Conservation (phyloP, 2,888 invertebrate genomes). For the Acanthoscelides obtectus region DNA sequence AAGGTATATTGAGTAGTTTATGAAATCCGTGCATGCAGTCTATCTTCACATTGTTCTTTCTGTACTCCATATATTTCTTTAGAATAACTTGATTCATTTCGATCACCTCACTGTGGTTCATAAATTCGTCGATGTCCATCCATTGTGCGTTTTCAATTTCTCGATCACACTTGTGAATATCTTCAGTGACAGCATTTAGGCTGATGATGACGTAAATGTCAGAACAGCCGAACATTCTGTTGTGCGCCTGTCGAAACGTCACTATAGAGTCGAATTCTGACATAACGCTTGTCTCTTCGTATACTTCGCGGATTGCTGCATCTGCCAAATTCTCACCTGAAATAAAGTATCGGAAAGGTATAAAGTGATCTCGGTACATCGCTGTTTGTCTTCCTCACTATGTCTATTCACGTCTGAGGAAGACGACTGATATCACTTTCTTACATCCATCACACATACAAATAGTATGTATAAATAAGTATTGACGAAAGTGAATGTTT, state of each 20-base stretch:
- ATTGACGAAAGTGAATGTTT: too few relatives aligned
- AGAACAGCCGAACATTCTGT: constrained; percentile 73
- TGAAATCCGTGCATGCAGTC: constrained; percentile 52
- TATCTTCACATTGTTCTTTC: constrained; percentile 57
- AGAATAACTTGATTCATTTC: constrained; percentile 66
- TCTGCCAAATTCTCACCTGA: constrained; percentile 76
- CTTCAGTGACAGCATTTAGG: constrained; percentile 59
- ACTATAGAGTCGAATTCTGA: constrained; percentile 72
- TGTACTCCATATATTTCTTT: constrained; percentile 61
- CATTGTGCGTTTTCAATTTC: constrained; percentile 78
- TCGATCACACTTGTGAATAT: constrained; percentile 63
- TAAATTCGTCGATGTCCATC: constrained; percentile 75
- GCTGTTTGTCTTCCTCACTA: too few relatives aligned
- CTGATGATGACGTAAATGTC: constrained; percentile 81
- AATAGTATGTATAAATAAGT: too few relatives aligned
- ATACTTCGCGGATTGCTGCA: constrained; percentile 80
- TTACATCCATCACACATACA: too few relatives aligned
- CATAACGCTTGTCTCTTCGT: constrained; percentile 84
- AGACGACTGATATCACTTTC: too few relatives aligned
- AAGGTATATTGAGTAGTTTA: constrained; percentile 48
- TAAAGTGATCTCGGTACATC: too few relatives aligned
- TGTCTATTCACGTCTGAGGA: too few relatives aligned
- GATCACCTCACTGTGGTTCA: constrained; percentile 66
- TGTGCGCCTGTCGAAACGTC: constrained; percentile 73
- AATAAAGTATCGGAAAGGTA: too few relatives aligned